Evolutionary conservation across 1,140 invertebrate genomes (phyloP), one percentile per base, ranked within the genome.

Genomic region (Marisa cornuarietis): DNA sequence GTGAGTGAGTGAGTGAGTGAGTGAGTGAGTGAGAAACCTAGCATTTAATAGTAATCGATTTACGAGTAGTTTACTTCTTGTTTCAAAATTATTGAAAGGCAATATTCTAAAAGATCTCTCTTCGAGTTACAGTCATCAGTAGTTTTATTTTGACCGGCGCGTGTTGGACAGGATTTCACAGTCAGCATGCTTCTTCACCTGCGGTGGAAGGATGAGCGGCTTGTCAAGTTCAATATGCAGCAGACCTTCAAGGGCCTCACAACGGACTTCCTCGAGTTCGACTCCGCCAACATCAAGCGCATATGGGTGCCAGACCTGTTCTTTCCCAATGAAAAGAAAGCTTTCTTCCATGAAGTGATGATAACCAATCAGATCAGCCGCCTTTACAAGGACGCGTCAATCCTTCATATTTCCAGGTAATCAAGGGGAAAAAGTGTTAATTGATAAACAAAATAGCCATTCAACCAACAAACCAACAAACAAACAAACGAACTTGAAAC

Each of bases 221-320:
- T 87, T 18, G 65, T 78, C 7, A 84, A 87, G 71, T 82, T 86
- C 58, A 86, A 87, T 31, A 83, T 88, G 65, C 83, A 90, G 16
- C 79, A 86, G 54, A 84, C 81, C 49, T 81, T 83, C 58, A 79
- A 85, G 11, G 54, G 80, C 13, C 80, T 82, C 49, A 78, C 79
- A 7, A 81, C 77, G 1, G 72, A 82, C 18, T 85, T 83, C 68
- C 71, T 89, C 10, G 87, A 88, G 75, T 79, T 89, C 14, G 88
- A 89, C 79, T 81, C 87, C 24, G 84, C 86, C 72, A 82, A 90
- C 49, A 87, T 90, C 42, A 82, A 87, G 22, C 82, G 86, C 26
- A 86, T 92, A 13, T 92, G 91, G 91, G 88, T 90, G 58, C 91
- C 91, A 5, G 91, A 92, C 76, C 81, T 91, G 16, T 92, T 90